phyloP scores from a whole-genome alignment of 2,888 invertebrate species.

The Caenorhabditis doughertyi region DNA sequence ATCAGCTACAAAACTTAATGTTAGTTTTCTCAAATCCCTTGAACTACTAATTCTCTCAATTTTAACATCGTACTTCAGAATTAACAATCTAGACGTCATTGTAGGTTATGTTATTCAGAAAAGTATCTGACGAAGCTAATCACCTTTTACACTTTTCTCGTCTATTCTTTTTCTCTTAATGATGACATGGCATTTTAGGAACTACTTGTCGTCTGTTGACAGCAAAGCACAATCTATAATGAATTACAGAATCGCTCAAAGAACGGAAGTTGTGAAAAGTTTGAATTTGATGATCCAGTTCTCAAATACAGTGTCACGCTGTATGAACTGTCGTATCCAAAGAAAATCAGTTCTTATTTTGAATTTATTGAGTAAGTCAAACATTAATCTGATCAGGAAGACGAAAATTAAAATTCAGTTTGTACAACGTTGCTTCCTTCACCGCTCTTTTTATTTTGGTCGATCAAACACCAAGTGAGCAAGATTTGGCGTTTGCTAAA shows the following conservation, averaged over 20 bases:
- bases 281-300: conserved; percentile 74
- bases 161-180: conserved; percentile 10
- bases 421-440: conserved; percentile 70
- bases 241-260: conserved; percentile 66
- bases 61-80: neutral
- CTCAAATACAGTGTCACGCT: conserved; percentile 72
- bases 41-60: neutral
- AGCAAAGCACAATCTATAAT: neutral
- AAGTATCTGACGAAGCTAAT: conserved; percentile 22
- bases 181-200: conserved; percentile 23
- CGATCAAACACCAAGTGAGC: conserved; percentile 70
- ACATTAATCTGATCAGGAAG: conserved; percentile 23
- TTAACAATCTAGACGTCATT: conserved; percentile 16
- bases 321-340: conserved; percentile 74
- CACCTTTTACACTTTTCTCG: neutral
- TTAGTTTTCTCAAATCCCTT: conserved; percentile 3
- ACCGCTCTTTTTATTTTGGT: conserved; percentile 74
- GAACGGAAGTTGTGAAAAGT: conserved; percentile 67
- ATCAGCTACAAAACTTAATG: conserved; percentile 69
- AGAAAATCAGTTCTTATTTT: conserved; percentile 73
- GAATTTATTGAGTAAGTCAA: conserved; percentile 74
- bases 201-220: conserved; percentile 18
- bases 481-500: conserved; percentile 74
- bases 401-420: conserved; percentile 54
- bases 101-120: neutral